Percentiles rank a stretch among this genome's conserved stretches.
Evolutionary conservation across 2,113 vertebrate species (phyloP).

Genomic region (Oceanodroma tethys): DNA sequence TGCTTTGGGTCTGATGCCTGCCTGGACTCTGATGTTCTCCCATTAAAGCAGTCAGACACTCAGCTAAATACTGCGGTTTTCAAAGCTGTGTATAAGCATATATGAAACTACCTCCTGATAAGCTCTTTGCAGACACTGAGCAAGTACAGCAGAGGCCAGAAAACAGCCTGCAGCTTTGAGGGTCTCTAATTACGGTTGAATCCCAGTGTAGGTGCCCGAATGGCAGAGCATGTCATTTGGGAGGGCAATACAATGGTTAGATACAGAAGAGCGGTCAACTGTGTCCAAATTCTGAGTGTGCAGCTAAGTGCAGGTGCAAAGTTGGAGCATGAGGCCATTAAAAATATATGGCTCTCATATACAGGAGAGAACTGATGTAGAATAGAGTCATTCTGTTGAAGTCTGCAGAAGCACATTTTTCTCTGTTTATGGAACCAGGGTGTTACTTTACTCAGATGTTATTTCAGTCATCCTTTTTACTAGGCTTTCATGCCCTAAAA

Average conservation of each 20-base stretch:
- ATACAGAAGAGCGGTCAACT: neutral
- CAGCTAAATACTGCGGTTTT: neutral
- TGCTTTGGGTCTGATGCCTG: neutral
- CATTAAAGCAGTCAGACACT: neutral
- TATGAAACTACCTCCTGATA: neutral
- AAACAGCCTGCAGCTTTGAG: neutral
- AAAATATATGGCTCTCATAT: neutral
- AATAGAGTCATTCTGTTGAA: neutral
- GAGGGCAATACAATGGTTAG: neutral
- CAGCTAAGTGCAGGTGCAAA: neutral
- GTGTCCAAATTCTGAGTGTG: neutral
- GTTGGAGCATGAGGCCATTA: neutral
- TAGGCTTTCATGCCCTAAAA: neutral
- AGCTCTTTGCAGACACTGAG: neutral
- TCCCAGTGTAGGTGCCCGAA: neutral
- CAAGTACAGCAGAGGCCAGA: neutral
- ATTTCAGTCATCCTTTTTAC: neutral
- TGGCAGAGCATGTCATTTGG: neutral
- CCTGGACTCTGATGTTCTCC: neutral
- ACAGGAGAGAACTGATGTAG: neutral
- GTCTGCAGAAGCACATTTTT: neutral
- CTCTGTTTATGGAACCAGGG: neutral
- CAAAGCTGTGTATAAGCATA: neutral
- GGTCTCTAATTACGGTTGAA: neutral
- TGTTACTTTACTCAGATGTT: neutral